A percentile compares a stretch with the other conserved stretches of the same genome.
Conservation (phyloP, 2,888 invertebrate genomes). For the Rotaria socialis region DNA sequence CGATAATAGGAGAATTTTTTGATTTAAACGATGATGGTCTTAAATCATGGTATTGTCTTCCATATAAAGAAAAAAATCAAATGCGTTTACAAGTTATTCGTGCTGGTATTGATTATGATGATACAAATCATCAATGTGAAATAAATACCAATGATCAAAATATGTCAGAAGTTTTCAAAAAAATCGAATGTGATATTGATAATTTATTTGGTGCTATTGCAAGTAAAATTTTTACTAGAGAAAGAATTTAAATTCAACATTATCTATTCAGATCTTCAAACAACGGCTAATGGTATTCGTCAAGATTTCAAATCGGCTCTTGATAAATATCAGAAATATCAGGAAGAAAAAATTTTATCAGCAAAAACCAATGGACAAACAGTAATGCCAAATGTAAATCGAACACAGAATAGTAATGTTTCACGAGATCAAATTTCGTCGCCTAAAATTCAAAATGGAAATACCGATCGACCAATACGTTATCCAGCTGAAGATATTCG, state of each 20-base stretch:
- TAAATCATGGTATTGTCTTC: background rate
- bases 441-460: background rate
- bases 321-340: conserved; percentile 13
- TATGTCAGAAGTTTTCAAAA: background rate
- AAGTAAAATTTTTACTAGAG: background rate
- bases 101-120: background rate
- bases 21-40: conserved; percentile 31
- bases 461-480: background rate
- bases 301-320: background rate
- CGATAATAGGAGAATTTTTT: conserved; percentile 2
- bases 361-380: background rate
- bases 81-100: conserved; percentile 18
- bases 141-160: background rate
- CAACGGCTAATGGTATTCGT: background rate
- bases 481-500: conserved; percentile 10
- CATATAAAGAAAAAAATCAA: background rate
- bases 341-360: background rate
- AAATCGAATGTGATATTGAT: conserved; percentile 6
- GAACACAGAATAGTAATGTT: background rate
- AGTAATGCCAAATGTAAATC: background rate
- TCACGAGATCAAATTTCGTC: background rate
- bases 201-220: background rate
- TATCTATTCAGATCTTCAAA: background rate
- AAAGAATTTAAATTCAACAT: too few relatives aligned
- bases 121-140: background rate